Base-by-base conservation (phyloP, 2,113 vertebrate species). In the Phoxinus phoxinus region DNA sequence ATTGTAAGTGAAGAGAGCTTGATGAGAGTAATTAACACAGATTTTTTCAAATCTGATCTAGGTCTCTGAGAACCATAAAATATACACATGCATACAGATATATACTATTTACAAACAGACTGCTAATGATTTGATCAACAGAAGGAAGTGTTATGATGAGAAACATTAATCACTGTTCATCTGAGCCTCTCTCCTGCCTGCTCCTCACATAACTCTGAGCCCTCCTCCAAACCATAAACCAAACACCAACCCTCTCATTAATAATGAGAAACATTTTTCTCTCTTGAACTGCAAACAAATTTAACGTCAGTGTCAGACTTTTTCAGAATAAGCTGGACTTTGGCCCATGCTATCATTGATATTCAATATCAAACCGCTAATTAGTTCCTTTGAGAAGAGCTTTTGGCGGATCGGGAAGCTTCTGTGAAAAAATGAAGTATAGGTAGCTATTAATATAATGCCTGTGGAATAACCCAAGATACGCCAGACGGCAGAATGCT, bases 361-460 rank as follows among this genome's bases (percentile, higher is more conserved):
- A 79, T 25, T 81, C 76, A 63, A 73, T 74, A 75, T 79, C 76
- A 71, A 76, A 74, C 73, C 25, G 32, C 88, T 87, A 89, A 83
- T 85, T 72, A 82, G 41, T 56, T 85, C 85, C 79, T 83, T 74
- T 73, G 83, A 83, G 86, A 71, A 63, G 65, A n/a, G 4, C n/a
- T 46, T 67, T 85, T 80, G 71, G 35, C 19, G 6, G 6, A 85
- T 76, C 13, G 46, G 48, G n/a, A 58, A 76, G 32, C 12, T 61
- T 76, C 35, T 74, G 37, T 76, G 41, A 86, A 71, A 65, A 37
- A 65, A 85, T 86, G 56, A 35, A 51, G 65, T 84, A 85, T 74
- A 84, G 69, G 67, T 58, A 32, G 7, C 21, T 27, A 85, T 90
- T 86, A 81, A 44, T 61, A 79, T 63, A 73, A 84, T 37, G 53